phyloP scores from a whole-genome alignment of 2,888 invertebrate genomes.

The Steromphala cineraria region DNA sequence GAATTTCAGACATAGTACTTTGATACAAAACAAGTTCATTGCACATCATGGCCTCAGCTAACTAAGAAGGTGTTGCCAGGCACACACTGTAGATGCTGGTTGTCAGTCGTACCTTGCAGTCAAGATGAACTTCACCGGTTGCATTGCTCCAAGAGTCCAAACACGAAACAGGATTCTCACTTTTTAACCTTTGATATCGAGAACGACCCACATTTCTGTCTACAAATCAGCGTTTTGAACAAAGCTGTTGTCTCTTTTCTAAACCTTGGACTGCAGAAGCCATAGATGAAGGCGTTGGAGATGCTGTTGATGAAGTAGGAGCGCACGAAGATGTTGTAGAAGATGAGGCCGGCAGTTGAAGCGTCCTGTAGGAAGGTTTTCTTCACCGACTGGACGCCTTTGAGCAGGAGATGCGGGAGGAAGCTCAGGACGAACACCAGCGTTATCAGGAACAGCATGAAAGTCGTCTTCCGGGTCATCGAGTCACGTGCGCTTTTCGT shows the following conservation, averaged over 20 bases:
- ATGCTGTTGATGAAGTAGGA: conserved; percentile 61
- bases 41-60: too few relatives aligned
- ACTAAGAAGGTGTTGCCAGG: too few relatives aligned
- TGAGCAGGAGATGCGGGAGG: conserved; percentile 51
- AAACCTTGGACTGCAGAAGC: conserved; percentile 58
- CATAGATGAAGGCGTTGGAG: conserved; percentile 60
- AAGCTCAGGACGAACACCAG: conserved; percentile 52
- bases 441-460: conserved; percentile 54
- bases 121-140: too few relatives aligned
- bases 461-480: conserved; percentile 48
- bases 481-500: conserved; percentile 35
- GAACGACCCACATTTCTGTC: not conserved
- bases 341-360: conserved; percentile 38
- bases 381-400: conserved; percentile 45
- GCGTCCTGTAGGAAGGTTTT: conserved; percentile 40
- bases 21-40: too few relatives aligned
- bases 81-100: too few relatives aligned
- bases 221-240: not conserved
- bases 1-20: too few relatives aligned
- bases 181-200: not conserved
- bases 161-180: not conserved
- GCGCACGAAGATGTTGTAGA: conserved; percentile 58
- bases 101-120: too few relatives aligned
- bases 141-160: not conserved
- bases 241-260: conserved; percentile 42